These are phyloP conservation scores for Chrysomela aeneicollis DNA, from an alignment of 2,888 invertebrate genomes.

Conservation along the genomic window DNA sequence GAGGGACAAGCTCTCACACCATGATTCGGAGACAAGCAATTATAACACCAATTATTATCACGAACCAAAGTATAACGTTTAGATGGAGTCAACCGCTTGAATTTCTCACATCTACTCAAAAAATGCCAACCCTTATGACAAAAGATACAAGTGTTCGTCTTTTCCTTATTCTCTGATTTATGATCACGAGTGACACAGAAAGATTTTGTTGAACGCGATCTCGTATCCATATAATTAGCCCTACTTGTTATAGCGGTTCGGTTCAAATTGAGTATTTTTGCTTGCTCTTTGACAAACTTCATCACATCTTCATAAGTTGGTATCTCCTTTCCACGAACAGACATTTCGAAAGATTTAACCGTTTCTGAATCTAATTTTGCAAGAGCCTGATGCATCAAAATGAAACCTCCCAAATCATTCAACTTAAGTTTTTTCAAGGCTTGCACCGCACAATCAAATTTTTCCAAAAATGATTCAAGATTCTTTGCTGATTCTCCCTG, in stretches of 20 bases:
- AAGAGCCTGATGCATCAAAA: constrained; percentile 16
- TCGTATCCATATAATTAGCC: not conserved
- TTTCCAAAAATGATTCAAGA: constrained; percentile 25
- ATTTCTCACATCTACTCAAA: constrained; percentile 4
- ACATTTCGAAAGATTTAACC: constrained; percentile 20
- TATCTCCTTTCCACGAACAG: not conserved
- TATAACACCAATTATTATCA: constrained; percentile 5
- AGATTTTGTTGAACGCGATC: not conserved
- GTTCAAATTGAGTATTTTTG: constrained; percentile 2
- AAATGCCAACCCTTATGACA: not conserved
- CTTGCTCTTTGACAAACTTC: constrained; percentile 15
- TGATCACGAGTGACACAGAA: not conserved
- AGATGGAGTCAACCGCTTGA: not conserved
- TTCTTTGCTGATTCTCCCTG: constrained; percentile 19
- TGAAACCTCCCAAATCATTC: not conserved
- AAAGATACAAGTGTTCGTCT: not conserved
- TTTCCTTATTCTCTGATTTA: not conserved
- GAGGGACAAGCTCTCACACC: not conserved
- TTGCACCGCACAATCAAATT: constrained; percentile 18
- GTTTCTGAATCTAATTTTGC: constrained; percentile 16
- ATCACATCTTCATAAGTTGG: constrained; percentile 14
- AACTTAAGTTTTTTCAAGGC: not conserved
- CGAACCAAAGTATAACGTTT: not conserved
- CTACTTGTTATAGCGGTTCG: not conserved
- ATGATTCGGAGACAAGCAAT: not conserved